Base-by-base conservation (phyloP, 2,888 invertebrate species). In the Acleris emargana region DNA sequence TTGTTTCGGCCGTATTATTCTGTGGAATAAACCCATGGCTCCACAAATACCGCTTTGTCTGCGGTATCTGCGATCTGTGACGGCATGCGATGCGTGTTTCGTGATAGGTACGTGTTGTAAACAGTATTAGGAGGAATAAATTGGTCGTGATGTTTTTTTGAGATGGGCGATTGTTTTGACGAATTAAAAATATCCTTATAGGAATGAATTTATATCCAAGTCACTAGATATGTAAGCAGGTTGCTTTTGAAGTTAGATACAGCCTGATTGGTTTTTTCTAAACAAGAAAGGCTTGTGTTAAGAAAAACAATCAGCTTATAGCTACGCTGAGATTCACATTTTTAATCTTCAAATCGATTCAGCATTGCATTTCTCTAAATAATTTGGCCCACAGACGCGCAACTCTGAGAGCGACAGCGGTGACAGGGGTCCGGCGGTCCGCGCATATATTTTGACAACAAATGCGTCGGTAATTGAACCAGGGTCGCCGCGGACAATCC, bases 381-480 rank as follows among this genome's bases (percentile, higher is more conserved):
- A n/a, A 43, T 45, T n/a, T 45, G 16, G 6, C 45, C 5, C 45
- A 5, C 17, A 45, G 45, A n/a, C 42, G 64, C 32, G 32, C 68
- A 53, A 22, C 58, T 54, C 62, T 42, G 64, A 16, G 16, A 28
- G 17, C 50, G 66, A 58, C 55, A 61, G 54, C 50, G 38, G 47
- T 74, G 75, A 73, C 76, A 71, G 72, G 75, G 76, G 73, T 70
- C 71, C 68, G 64, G 49, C 16, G 17, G 72, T 68, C 73, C 68
- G 69, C 71, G 76, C 80, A 77, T 78, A 83, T 87, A 86, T 87
- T 87, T 87, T 86, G 83, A 84, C 82, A 87, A 84, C 85, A 87
- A 87, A 88, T 80, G 85, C 73, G 67, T 59, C 69, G 68, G 82
- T 87, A 85, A 87, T 87, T 81, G 86, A 83, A 81, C 76, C 75